Base-by-base conservation (phyloP, 2,113 vertebrate genomes). In the Sorex fumeus region DNA sequence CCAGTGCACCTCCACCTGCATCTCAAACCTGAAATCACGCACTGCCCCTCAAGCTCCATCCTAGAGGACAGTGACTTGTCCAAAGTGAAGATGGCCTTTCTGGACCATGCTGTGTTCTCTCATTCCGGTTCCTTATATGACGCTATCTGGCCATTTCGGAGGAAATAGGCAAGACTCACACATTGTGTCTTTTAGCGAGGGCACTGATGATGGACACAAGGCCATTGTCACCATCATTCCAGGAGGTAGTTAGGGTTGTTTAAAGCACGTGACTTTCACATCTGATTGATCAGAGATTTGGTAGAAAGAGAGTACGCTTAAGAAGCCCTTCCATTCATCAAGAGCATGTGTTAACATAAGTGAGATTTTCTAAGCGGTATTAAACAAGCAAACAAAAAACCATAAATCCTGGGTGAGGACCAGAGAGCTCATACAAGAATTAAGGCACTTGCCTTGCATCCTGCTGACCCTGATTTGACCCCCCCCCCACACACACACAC, bases 151-250 rank as follows among this genome's bases (percentile, higher is more conserved):
- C 34, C 34, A 87, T 15, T 25, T 64, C 43, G n/a, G 36, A 91
- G 57, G 71, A 67, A 40, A 82, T 1, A 16, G 72, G 80, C 21
- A 32, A 36, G 28, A 15, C 6, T 18, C 13, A 16, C 9, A 23
- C 9, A 13, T 2, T 62, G 18, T 7, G 11, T 16, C 32, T 25
- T 4, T 45, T 53, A 12, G 16, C 0, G 18, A 78, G 18, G 2
- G 64, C 69, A 36, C 1, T 0, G 0, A 50, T 32, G 30, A 67
- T 0, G 2, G 15, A 53, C 6, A 6, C 0, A 50, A 50, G 6
- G 2, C 6, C 1, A 9, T 21, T 6, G 1, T 6, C 19, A 12
- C 32, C 85, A 18, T 1, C 0, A 34, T 2, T 18, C 57, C 78
- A 82, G n/a, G 36, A 5, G 62, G 53, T 60, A 57, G 60, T 34